These are phyloP conservation scores for Lamprotornis superbus DNA, from an alignment of 2,113 vertebrate species.

Conservation along the genomic window DNA sequence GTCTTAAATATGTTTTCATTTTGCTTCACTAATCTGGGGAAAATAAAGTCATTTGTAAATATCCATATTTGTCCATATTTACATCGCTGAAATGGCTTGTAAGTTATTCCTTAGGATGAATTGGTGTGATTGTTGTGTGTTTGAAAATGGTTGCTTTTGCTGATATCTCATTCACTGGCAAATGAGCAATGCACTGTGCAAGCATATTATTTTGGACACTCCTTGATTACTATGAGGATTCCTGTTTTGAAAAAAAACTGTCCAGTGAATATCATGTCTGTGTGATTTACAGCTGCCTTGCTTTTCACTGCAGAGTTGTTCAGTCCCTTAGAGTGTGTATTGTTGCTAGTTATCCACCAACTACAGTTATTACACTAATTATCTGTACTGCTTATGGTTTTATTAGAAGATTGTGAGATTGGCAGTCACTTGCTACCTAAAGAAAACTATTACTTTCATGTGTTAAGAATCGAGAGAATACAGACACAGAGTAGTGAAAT, in stretches of 20 bases:
- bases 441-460: not conserved
- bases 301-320: not conserved
- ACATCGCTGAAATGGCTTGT: not conserved
- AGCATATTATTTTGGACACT: not conserved
- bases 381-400: not conserved
- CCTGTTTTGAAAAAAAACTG: not conserved
- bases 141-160: not conserved
- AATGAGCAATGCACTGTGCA: not conserved
- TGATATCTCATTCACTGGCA: not conserved
- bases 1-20: not conserved
- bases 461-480: not conserved
- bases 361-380: not conserved
- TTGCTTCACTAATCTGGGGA: not conserved
- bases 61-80: not conserved
- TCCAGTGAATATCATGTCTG: not conserved
- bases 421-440: not conserved
- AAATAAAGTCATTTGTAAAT: not conserved
- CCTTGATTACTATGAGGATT: not conserved
- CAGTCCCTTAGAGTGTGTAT: not conserved
- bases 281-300: not conserved
- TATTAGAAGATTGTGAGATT: not conserved
- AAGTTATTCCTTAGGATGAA: not conserved
- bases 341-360: not conserved
- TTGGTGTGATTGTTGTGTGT: not conserved
- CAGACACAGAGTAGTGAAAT: not conserved